Conservation (phyloP, 1,140 invertebrate species). For the Solenopsis fugax region DNA sequence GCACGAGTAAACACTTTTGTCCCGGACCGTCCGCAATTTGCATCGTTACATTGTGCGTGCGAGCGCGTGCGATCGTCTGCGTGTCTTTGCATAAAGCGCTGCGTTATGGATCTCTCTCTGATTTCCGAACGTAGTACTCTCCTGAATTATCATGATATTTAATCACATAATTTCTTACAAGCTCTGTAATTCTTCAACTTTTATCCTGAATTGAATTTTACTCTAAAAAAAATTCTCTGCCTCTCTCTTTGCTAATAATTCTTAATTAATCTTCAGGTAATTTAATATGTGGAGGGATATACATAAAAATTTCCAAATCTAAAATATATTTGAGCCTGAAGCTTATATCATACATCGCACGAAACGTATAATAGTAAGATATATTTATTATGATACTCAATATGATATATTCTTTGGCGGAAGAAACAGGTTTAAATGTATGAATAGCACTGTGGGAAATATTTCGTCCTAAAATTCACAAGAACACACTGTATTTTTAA, state of each 20-base stretch:
- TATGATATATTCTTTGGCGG: conserved; percentile 60
- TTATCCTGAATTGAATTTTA: not conserved
- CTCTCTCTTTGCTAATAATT: conserved; percentile 22
- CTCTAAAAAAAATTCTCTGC: not conserved
- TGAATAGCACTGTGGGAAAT: conserved; percentile 32
- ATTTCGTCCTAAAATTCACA: conserved; percentile 34
- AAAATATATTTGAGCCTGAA: conserved; percentile 9
- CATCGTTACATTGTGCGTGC: conserved; percentile 76
- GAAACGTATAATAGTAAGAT: conserved; percentile 60
- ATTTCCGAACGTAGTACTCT: not conserved
- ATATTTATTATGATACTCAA: conserved; percentile 67
- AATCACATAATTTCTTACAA: not conserved
- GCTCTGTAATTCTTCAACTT: not conserved
- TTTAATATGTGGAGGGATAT: not conserved
- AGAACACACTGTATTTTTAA: rapidly evolving
- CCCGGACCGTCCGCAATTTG: conserved; percentile 82
- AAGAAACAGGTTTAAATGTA: conserved; percentile 37
- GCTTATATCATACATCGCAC: not conserved
- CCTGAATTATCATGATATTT: not conserved
- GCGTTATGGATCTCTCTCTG: not conserved
- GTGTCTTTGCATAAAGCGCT: conserved; percentile 15
- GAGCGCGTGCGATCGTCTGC: conserved; percentile 17
- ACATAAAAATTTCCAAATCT: not conserved
- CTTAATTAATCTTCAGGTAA: not conserved
- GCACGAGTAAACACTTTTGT: conserved; percentile 85